Conservation (phyloP, 2,888 invertebrate species). For the Spodoptera exigua region DNA sequence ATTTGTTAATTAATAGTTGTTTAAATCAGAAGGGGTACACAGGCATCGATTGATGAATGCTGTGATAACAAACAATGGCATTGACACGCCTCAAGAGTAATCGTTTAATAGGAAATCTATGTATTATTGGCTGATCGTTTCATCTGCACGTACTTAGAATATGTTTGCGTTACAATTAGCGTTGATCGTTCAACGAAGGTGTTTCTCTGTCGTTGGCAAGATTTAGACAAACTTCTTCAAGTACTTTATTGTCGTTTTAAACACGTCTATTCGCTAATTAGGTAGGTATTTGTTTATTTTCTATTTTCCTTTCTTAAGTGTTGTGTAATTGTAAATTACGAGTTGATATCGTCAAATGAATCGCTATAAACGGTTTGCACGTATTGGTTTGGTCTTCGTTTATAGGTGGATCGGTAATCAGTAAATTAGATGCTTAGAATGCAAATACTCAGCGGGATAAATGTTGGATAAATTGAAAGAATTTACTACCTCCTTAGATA, state of each 20-base stretch:
- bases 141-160: slow-evolving; percentile 37
- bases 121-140: slow-evolving; percentile 51
- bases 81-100: slow-evolving; percentile 38
- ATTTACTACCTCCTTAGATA: too few species aligned
- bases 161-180: slow-evolving; percentile 65
- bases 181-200: slow-evolving; percentile 17
- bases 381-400: slow-evolving; percentile 5
- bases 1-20: slow-evolving; percentile 13
- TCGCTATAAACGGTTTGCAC: slow-evolving; percentile 7
- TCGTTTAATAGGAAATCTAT: slow-evolving; percentile 56
- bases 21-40: slow-evolving; percentile 18
- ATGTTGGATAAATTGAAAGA: too few species aligned
- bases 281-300: slow-evolving; percentile 24
- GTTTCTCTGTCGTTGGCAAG: slow-evolving; percentile 13
- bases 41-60: slow-evolving; percentile 17
- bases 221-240: slow-evolving; percentile 21
- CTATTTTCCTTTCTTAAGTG: slow-evolving; percentile 25
- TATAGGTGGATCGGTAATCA: slow-evolving; percentile 13
- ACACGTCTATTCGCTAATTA: slow-evolving; percentile 16
- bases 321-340: slow-evolving; percentile 24
- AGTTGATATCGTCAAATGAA: slow-evolving; percentile 2
- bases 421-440: neutral
- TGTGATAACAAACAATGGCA: slow-evolving; percentile 30
- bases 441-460: too few species aligned
- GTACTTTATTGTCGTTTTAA: slow-evolving; percentile 1